These are phyloP conservation scores for Seriola aureovittata DNA, from an alignment of 2,113 vertebrate genomes.

Conservation along the genomic window DNA sequence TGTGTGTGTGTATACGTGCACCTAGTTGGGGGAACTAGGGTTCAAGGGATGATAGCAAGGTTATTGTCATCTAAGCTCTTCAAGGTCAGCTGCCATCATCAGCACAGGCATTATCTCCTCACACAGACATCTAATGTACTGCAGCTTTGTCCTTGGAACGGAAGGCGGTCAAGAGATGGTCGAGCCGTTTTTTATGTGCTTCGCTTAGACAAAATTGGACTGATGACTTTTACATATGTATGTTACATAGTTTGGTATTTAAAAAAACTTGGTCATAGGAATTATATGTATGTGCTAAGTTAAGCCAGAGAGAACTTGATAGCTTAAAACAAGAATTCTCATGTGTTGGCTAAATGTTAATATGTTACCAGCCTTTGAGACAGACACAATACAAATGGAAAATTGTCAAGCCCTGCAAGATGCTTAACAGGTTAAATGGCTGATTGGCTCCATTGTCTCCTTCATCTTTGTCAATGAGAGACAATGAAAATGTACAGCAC, in stretches of 20 bases:
- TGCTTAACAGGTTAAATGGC: slow-evolving; percentile 16
- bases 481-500: slow-evolving; percentile 43
- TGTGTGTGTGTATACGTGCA: slow-evolving; percentile 1
- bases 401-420: slow-evolving; percentile 25
- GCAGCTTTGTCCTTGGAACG: slow-evolving; percentile 66
- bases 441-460: slow-evolving; percentile 27
- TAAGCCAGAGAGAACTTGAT: not conserved
- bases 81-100: slow-evolving; percentile 76
- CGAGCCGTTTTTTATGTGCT: slow-evolving; percentile 39
- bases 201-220: slow-evolving; percentile 8
- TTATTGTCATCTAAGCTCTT: slow-evolving; percentile 69
- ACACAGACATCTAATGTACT: slow-evolving; percentile 62
- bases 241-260: not conserved
- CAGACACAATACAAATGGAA: slow-evolving; percentile 28
- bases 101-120: slow-evolving; percentile 74
- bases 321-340: not conserved
- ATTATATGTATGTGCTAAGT: not conserved
- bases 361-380: slow-evolving; percentile 4
- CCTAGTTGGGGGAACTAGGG: slow-evolving; percentile 37
- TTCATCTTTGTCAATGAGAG: slow-evolving; percentile 35
- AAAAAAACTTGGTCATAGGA: not conserved
- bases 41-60: slow-evolving; percentile 71
- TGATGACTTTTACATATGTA: slow-evolving; percentile 28
- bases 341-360: slow-evolving; percentile 17
- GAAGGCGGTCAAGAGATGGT: slow-evolving; percentile 46